Evolutionary conservation across 2,797 vertebrate species (phyloP), one percentile per base, ranked within the genome.

Genomic region (Acanthopagrus latus): DNA sequence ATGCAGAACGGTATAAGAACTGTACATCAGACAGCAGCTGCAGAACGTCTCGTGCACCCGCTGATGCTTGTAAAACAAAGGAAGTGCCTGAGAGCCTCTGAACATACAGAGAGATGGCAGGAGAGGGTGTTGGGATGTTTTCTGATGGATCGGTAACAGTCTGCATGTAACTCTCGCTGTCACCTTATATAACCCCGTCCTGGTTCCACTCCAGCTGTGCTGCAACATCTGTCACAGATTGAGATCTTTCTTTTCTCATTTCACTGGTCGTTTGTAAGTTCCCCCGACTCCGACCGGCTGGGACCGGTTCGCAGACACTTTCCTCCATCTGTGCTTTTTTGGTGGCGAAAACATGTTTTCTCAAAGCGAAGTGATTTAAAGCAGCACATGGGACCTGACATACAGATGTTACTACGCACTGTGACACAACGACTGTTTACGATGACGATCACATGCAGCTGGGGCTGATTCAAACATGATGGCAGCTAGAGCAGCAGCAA

Each of bases 31-130:
- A 1, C 44, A 83, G 46, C 82, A 83, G 87, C 82, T 90, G 82
- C 44, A 58, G 56, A 18, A 18, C 0, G 10, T 75, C 64, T 48
- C 56, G 25, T 62, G 56, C 23, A 71, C 56, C 17, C 27, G 44
- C 38, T 21, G 58, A 74, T 8, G 67, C 67, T 77, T 52, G 55
- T 41, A 44, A 86, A 82, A 77, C 78, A 71, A 23, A 76, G 82
- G 86, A 91, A 75, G 21, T 82, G 83, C 78, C 72, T 84, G 62
- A 77, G 47, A 44, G 33, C 27, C 14, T 52, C 33, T 38, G 18
- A 33, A 57, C 46, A 80, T 38, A 0, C 41, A 18, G n/a, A 41
- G 9, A 4, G 43, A 64, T 8, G 29, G 12, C 20, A 2, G n/a
- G 5, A 17, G 25, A 10, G 18, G 21, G 54, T 4, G 44, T 23